phyloP scores from a whole-genome alignment of 2,797 vertebrate genomes.

The Sebastes glaucus region DNA sequence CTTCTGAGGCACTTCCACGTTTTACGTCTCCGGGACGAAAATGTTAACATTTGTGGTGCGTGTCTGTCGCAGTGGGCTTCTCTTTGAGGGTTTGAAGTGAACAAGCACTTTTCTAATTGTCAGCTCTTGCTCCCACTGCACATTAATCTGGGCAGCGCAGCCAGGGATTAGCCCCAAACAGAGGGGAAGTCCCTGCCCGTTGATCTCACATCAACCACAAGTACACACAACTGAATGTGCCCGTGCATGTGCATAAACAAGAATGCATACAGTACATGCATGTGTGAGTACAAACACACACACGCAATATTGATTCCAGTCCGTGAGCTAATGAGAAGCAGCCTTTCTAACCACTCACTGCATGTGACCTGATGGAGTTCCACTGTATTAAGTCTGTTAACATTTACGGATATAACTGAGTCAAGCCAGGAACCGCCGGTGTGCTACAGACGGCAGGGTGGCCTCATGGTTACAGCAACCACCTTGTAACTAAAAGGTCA shows the following conservation, averaged over 20 bases:
- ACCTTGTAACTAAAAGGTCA: conserved; percentile 63
- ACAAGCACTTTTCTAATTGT: conserved; percentile 61
- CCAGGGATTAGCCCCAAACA: conserved; percentile 50
- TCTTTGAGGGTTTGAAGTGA: conserved; percentile 40
- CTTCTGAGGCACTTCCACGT: conserved; percentile 23
- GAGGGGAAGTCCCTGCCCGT: conserved; percentile 61
- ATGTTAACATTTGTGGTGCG: conserved; percentile 36
- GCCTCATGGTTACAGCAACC: conserved; percentile 59
- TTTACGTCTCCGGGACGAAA: conserved; percentile 23
- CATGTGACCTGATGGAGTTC: conserved; percentile 61
- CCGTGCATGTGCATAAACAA: background rate
- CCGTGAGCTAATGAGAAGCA: conserved; percentile 60
- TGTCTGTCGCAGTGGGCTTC: conserved; percentile 35
- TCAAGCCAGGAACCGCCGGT: conserved; percentile 43
- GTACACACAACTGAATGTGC: background rate
- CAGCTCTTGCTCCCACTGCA: conserved; percentile 50
- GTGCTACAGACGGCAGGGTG: conserved; percentile 52
- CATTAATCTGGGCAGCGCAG: conserved; percentile 52
- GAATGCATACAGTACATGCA: background rate
- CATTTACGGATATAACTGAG: conserved; percentile 60
- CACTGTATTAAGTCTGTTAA: conserved; percentile 67
- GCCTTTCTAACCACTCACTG: conserved; percentile 53
- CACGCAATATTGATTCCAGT: conserved; percentile 56
- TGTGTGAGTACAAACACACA: background rate
- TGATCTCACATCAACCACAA: conserved; percentile 26